Percentiles rank a stretch among this genome's conserved stretches.
These are phyloP conservation scores for Eolophus roseicapilla DNA, from an alignment of 2,113 vertebrate species.

Conservation along the genomic window DNA sequence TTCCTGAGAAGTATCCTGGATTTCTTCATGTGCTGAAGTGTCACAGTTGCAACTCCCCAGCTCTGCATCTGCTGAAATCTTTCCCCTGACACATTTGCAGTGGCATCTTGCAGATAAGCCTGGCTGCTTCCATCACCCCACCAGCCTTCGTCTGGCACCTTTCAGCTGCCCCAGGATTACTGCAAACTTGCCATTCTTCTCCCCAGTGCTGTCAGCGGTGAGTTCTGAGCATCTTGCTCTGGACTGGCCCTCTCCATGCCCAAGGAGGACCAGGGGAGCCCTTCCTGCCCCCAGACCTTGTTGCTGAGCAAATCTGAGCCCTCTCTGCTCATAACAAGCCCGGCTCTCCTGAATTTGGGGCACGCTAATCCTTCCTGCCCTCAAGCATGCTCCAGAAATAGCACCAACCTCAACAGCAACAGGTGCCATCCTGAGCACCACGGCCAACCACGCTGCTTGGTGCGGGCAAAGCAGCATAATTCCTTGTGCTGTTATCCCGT, in stretches of 20 bases:
- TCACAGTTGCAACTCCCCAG: not conserved
- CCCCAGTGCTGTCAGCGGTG: not conserved
- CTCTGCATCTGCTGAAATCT: not conserved
- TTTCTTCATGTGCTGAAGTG: not conserved
- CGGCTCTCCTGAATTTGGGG: not conserved
- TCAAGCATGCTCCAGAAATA: not conserved
- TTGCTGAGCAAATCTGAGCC: not conserved
- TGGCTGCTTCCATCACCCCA: not conserved
- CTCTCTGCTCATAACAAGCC: not conserved
- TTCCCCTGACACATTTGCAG: not conserved
- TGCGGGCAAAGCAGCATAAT: rapidly evolving
- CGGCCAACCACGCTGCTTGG: rapidly evolving
- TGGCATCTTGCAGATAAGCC: not conserved
- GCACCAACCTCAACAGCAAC: not conserved
- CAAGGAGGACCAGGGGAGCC: not conserved
- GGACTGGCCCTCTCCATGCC: not conserved
- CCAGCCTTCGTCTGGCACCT: not conserved
- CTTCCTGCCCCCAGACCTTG: not conserved
- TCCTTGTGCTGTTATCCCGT: rapidly evolving
- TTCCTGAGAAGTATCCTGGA: not conserved
- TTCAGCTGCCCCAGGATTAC: not conserved
- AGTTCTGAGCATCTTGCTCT: not conserved
- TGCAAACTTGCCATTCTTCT: not conserved
- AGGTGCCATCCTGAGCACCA: not conserved
- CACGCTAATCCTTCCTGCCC: not conserved